These are phyloP conservation scores for Nyctibius grandis DNA, from an alignment of 2,797 vertebrate genomes.

Conservation along the genomic window DNA sequence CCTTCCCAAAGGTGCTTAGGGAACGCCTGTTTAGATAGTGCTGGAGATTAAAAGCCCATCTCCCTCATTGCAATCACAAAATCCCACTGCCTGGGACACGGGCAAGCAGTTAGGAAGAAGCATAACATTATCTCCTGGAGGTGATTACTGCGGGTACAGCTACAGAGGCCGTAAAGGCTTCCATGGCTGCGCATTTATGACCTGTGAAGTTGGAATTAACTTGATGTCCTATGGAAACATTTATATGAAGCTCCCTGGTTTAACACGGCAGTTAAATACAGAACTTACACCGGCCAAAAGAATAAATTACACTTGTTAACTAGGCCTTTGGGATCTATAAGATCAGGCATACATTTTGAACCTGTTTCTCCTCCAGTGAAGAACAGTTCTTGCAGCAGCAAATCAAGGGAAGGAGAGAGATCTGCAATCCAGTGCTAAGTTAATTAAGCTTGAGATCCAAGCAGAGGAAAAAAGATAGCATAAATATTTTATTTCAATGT, in stretches of 20 bases:
- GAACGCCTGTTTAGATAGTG: neutral
- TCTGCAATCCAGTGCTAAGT: neutral
- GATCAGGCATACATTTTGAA: neutral
- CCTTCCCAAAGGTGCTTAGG: neutral
- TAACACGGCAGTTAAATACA: neutral
- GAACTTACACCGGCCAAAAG: neutral
- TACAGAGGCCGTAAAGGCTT: neutral
- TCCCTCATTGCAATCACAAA: neutral
- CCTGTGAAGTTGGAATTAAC: neutral
- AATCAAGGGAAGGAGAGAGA: neutral
- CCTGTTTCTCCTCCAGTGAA: neutral
- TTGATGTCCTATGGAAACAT: neutral
- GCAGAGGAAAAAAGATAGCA: neutral
- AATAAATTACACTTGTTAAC: neutral
- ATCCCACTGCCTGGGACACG: neutral
- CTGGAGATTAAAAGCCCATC: neutral
- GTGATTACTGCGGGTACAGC: neutral
- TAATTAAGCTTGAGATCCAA: neutral
- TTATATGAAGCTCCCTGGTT: neutral
- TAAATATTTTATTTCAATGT: neutral
- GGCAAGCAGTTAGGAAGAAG: neutral
- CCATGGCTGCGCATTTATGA: accelerated
- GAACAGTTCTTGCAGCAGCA: neutral
- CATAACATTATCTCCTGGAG: neutral
- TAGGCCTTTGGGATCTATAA: neutral